phyloP scores from a whole-genome alignment of 2,797 vertebrate species.

The Erpetoichthys calabaricus region DNA sequence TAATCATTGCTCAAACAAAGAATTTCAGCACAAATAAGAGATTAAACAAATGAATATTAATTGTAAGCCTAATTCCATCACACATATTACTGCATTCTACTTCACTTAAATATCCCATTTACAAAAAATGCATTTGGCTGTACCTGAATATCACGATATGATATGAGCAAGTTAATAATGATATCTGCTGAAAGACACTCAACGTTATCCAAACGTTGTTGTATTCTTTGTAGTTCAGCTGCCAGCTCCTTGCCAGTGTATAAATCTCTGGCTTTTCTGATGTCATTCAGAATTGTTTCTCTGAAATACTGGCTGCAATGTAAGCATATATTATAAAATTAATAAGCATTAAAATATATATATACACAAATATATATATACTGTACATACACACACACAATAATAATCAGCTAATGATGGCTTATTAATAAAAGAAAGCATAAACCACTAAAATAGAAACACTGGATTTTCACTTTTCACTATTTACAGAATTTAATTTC shows the following conservation, averaged over 20 bases:
- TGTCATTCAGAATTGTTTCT: slow-evolving; percentile 84
- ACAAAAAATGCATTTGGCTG: neutral
- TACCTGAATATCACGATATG: slow-evolving; percentile 96
- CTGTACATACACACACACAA: neutral
- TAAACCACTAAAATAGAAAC: no score
- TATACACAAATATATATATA: no score
- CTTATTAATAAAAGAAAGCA: no score
- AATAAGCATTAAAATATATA: neutral
- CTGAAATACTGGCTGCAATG: slow-evolving; percentile 76
- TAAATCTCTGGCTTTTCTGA: slow-evolving; percentile 80
- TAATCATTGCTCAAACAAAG: no score
- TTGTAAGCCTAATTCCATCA: no score
- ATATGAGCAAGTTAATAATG: slow-evolving; percentile 87
- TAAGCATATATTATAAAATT: neutral
- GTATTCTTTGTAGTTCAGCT: slow-evolving; percentile 75
- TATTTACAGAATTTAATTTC: no score
- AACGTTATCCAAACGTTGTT: slow-evolving; percentile 84
- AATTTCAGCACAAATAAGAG: no score
- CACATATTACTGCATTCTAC: neutral
- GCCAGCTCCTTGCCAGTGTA: slow-evolving; percentile 79
- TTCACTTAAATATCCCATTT: neutral
- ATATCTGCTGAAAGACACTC: slow-evolving; percentile 91
- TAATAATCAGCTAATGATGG: no score
- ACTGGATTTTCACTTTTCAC: no score
- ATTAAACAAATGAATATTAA: no score